Evolutionary conservation across 2,888 invertebrate species (phyloP).

Genomic region (Rhodophaea formosa): DNA sequence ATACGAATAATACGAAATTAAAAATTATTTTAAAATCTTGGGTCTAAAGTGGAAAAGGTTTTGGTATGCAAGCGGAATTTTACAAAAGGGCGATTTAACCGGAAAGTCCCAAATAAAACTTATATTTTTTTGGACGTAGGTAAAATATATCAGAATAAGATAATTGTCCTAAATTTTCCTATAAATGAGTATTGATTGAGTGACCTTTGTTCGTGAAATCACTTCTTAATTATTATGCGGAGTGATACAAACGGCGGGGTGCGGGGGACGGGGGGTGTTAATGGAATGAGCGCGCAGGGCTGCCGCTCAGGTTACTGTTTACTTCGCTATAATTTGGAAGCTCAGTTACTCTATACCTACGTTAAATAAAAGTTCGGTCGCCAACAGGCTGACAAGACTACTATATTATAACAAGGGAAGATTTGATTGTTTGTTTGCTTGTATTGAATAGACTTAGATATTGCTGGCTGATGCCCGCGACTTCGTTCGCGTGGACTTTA

Average conservation of each 20-base stretch:
- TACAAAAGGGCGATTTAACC: too few relatives aligned
- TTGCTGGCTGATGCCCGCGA: too few relatives aligned
- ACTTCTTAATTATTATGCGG: constrained; percentile 63
- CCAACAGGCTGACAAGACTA: neutral
- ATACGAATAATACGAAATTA: too few relatives aligned
- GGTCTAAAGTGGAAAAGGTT: too few relatives aligned
- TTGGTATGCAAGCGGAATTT: too few relatives aligned
- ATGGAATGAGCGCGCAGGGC: constrained; percentile 62
- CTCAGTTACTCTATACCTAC: neutral
- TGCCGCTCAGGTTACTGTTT: constrained; percentile 30
- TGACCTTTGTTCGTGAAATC: constrained; percentile 45
- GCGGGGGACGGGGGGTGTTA: constrained; percentile 45
- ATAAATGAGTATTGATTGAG: constrained; percentile 20
- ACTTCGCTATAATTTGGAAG: constrained; percentile 8
- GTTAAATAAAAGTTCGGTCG: neutral
- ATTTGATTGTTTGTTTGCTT: too few relatives aligned
- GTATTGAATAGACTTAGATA: too few relatives aligned
- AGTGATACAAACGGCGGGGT: constrained; percentile 47
- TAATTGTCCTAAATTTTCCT: neutral
- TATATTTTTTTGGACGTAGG: neutral
- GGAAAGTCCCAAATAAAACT: too few relatives aligned
- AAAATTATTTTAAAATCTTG: too few relatives aligned
- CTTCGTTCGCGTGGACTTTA: too few relatives aligned
- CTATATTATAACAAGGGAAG: too few relatives aligned
- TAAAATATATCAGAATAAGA: neutral